Evolutionary conservation across 2,888 invertebrate species (phyloP).

Genomic region (Lycophotia porphyrea): DNA sequence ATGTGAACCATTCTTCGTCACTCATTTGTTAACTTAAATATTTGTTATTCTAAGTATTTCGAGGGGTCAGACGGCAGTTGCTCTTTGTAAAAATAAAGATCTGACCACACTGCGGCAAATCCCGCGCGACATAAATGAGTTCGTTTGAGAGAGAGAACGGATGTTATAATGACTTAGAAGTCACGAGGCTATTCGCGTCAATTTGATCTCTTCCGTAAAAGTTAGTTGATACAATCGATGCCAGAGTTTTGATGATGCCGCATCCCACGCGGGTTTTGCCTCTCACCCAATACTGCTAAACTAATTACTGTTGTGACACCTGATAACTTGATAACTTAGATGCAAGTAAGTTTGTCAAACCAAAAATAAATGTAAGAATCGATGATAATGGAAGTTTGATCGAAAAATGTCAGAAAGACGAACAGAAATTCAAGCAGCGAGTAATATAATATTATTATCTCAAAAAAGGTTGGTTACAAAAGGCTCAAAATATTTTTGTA

Average conservation of each 20-base stretch:
- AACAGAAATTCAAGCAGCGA: not conserved
- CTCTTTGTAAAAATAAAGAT: not conserved
- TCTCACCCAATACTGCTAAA: not conserved
- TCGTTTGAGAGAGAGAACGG: no score
- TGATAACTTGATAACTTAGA: conserved; percentile 20
- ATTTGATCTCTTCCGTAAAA: not conserved
- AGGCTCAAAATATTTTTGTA: conserved; percentile 4
- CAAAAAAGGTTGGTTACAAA: conserved; percentile 16
- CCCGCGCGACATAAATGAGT: not conserved
- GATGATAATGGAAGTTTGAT: not conserved
- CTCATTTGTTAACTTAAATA: conserved; percentile 32
- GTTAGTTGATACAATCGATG: not conserved
- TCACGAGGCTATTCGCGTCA: not conserved
- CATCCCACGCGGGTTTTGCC: not conserved
- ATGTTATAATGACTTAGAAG: not conserved
- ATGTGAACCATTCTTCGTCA: conserved; percentile 12
- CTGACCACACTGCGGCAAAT: not conserved
- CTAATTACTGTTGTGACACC: conserved; percentile 12
- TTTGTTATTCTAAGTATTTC: conserved; percentile 10
- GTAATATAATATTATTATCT: conserved; percentile 8
- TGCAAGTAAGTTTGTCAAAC: not conserved
- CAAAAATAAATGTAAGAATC: conserved; percentile 2
- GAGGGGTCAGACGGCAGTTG: not conserved
- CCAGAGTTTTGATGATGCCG: not conserved
- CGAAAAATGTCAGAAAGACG: conserved; percentile 3